Evolutionary conservation across 2,113 vertebrate genomes (phyloP), one percentile per base, ranked within the genome.

Genomic region (Bathybates hornii): DNA sequence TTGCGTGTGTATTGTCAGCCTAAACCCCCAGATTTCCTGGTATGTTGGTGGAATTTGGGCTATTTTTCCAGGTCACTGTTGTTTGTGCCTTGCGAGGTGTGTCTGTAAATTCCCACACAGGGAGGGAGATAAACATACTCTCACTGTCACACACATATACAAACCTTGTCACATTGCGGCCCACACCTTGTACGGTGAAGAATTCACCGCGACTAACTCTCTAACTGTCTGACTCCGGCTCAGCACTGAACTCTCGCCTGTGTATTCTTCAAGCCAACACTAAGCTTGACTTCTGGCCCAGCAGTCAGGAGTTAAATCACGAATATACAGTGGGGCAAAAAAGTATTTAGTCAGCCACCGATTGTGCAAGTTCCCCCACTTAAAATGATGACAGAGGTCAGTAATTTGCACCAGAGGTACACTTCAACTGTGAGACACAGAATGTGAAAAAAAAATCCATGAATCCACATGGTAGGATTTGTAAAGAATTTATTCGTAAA

Each of bases 1-100:
- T 91, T 57, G 73, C 68, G 6, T 93, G 87, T 90, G 91, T 91
- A 84, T 92, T 90, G 92, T 95, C 91, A 89, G 88, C 84, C 83
- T 80, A 87, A 93, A 94, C 84, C 89, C 91, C 89, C 85, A 87
- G 87, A 93, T 95, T 93, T 86, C 82, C 80, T 92, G 95, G 94
- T 94, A 95, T 96, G 95, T 92, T 92, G 59, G 56, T 92, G 95
- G 95, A 96, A 97, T 96, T 95, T 92, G 21, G 80, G 88, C 93
- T 93, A 95, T 95, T 93, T 96, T 92, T 89, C 90, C 91, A 95
- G 96, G 94, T 96, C 95, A 95, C 92, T 61, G 81, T 91, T 96
- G 94, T 95, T 96, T 96, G 95, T 95, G 92, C 91, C 94, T 95
- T 52, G 78, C 38, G 89, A 94, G 94, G 93, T 95, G 92, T 93